phyloP scores from a whole-genome alignment of 1,140 invertebrate species.

The Pseudoatta argentina region DNA sequence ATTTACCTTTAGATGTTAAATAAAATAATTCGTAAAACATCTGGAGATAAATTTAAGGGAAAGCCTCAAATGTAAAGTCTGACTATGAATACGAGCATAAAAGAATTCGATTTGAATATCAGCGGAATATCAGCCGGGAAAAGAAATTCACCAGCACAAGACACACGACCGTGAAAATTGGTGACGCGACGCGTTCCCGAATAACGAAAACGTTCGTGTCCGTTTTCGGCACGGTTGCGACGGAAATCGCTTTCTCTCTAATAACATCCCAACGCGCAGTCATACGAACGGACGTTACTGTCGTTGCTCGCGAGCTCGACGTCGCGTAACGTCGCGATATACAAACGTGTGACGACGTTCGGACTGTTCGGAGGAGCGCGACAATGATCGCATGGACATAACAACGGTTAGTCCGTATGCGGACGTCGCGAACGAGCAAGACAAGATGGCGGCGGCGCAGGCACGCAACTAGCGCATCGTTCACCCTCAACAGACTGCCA shows the following conservation, averaged over 20 bases:
- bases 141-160: conserved; percentile 48
- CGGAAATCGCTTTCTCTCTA: conserved; percentile 76
- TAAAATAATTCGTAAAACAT: too few relatives aligned
- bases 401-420: conserved; percentile 43
- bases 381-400: conserved; percentile 52
- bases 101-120: neutral
- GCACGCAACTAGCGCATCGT: conserved; percentile 38
- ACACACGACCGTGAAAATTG: conserved; percentile 56
- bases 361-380: conserved; percentile 32
- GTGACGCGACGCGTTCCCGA: conserved; percentile 13
- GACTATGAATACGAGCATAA: too few relatives aligned
- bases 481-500: neutral
- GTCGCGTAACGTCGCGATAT: conserved; percentile 44
- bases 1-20: too few relatives aligned
- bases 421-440: conserved; percentile 49
- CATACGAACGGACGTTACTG: conserved; percentile 61
- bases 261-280: conserved; percentile 51
- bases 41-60: too few relatives aligned
- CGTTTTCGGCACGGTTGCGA: conserved; percentile 65
- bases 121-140: neutral
- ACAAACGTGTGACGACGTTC: conserved; percentile 38
- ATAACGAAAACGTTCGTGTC: conserved; percentile 37
- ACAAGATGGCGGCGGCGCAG: conserved; percentile 66
- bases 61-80: too few relatives aligned
- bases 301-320: conserved; percentile 20